A percentile compares a stretch with the other conserved stretches of the same genome.
Conservation (phyloP, 2,113 vertebrate genomes). For the Ceyx cyanopectus region DNA sequence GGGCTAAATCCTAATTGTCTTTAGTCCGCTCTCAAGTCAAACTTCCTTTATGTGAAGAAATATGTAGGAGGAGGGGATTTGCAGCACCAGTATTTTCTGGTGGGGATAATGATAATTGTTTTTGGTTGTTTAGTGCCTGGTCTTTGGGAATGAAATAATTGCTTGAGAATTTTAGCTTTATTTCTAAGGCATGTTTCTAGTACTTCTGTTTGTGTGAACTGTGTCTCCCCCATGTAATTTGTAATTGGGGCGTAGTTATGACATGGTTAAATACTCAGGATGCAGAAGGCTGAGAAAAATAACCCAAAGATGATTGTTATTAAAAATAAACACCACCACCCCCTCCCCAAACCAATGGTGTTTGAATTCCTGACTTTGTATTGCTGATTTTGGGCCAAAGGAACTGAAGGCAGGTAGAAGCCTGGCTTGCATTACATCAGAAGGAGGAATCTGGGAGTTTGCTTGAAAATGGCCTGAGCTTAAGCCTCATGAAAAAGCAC, state of each 20-base stretch:
- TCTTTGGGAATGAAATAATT: background rate
- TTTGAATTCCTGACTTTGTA: slow-evolving; percentile 37
- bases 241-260: background rate
- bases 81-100: background rate
- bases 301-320: background rate
- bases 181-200: slow-evolving; percentile 2
- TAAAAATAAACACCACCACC: background rate
- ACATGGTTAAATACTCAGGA: background rate
- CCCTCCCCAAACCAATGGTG: background rate
- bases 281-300: slow-evolving; percentile 11
- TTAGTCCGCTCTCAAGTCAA: background rate
- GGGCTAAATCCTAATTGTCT: background rate
- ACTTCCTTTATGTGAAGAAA: background rate
- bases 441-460: background rate
- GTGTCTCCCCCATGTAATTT: background rate
- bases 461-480: background rate
- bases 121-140: background rate
- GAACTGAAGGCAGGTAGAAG: background rate
- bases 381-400: slow-evolving; percentile 27
- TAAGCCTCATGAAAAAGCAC: background rate
- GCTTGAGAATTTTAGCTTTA: background rate
- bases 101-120: background rate
- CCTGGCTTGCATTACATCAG: background rate
- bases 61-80: background rate
- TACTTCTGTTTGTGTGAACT: background rate